Evolutionary conservation across 2,888 invertebrate species (phyloP), one percentile per base, ranked within the genome.

Genomic region (Eupithecia insigniata): DNA sequence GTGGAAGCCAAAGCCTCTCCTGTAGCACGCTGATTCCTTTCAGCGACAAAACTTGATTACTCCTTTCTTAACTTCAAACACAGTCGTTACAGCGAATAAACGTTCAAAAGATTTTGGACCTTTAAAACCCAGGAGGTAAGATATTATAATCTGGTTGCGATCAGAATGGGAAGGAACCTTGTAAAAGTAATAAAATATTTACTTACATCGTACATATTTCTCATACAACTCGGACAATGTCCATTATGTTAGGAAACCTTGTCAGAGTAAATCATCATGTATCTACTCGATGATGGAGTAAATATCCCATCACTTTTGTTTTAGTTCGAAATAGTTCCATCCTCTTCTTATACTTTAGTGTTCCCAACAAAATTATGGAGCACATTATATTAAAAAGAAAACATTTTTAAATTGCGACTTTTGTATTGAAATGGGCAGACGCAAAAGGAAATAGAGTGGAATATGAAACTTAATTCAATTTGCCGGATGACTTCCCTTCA

Each of bases 401-500:
- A 32, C 7, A n/a, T n/a, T 62, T 61, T 32, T 62, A 14, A 39
- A 64, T 64, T 39, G 30, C 30, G 2, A 60, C 64, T 64, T 64
- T 6, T 10, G 64, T 64, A 64, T 34, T 64, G 36, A 36, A 36
- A 68, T 58, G 36, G 68, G 22, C 12, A 26, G 55, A 55, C 61
- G 60, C n/a, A 32, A 64, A 64, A 51, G 69, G 69, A 64, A 69
- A 69, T 64, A 69, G 69, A 69, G 64, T 64, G 69, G 64, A 69
- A 69, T 64, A 36, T 36, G 64, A 64, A 51, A 64, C 32, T 51
- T 69, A 69, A 69, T 69, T 51, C 34, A 32, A 69, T 69, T 64
- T 64, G 32, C 26, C 64, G 64, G 64, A 22, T 64, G 36, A 64
- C 64, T 64, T 64, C 64, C 64, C 64, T 39, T 36, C 36, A 64